Base-by-base conservation (phyloP, 1,140 invertebrate genomes). In the Apis florea region DNA sequence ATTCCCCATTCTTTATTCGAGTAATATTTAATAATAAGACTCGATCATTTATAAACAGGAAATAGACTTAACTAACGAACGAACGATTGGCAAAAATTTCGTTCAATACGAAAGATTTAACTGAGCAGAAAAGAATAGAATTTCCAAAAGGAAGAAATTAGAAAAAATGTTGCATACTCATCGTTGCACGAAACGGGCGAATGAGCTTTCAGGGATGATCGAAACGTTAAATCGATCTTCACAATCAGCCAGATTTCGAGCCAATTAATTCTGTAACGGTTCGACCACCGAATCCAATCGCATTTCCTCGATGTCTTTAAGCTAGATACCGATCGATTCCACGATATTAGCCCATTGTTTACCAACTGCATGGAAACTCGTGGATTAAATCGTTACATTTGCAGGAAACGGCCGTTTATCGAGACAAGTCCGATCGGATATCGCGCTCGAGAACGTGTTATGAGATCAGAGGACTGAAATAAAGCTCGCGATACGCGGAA, bases 381-480 rank as follows among this genome's bases (percentile, higher is more conserved):
- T 0, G 40, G 47, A 15, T 68, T 68, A 49, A 68, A 49, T 51
- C 21, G 47, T n/a, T 31, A 21, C 67, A 47, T 49, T 47, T 47
- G 67, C 17, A 69, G 67, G 47, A 70, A 70, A 11, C 5, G 26
- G 47, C 9, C 51, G 6, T 54, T 53, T 31, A 31, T 54, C 68
- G 11, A 70, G 15, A 19, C 5, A 70, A 70, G 47, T 68, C 67
- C 47, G 64, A 70, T 54, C 24, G 51, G 24, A 54, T 15, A 54
- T 15, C 68, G 26, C 31, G 63, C 63, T 64, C 3, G 63, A 15
- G 21, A 49, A 21, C 40, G 21, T 47, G 67, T 69, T 69, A 56
- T 71, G 51, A 71, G 53, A 71, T 71, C 69, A 40, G 53, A 40
- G 53, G 49, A 67, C 31, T 53, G n/a, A 84, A 83, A 84, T 83